phyloP scores from a whole-genome alignment of 2,888 invertebrate species.

The Lypha dubia region DNA sequence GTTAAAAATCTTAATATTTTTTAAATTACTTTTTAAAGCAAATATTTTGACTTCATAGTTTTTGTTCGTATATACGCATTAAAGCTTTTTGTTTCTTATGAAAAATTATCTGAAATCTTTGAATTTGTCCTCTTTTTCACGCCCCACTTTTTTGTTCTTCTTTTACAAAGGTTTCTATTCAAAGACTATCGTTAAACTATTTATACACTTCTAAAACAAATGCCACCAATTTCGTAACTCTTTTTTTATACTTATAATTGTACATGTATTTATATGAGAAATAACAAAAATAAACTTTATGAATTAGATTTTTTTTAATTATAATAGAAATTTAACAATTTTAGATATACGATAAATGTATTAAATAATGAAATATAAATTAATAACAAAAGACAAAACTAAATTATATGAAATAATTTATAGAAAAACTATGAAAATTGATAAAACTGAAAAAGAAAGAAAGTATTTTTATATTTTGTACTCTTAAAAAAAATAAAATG shows the following conservation, averaged over 20 bases:
- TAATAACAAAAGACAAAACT: slow-evolving; percentile 48
- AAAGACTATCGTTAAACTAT: slow-evolving; percentile 61
- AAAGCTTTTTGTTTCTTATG: not conserved
- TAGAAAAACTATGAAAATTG: slow-evolving; percentile 41
- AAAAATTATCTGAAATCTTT: not conserved
- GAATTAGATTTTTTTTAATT: slow-evolving; percentile 52
- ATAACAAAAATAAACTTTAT: slow-evolving; percentile 38
- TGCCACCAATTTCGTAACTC: slow-evolving; percentile 70
- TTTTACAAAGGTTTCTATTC: slow-evolving; percentile 60
- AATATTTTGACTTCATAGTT: not conserved
- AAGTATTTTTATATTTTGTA: slow-evolving; percentile 69
- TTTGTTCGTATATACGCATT: not conserved
- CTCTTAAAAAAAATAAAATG: slow-evolving; percentile 49
- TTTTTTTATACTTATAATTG: slow-evolving; percentile 41
- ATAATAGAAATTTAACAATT: slow-evolving; percentile 54
- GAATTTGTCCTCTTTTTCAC: not conserved
- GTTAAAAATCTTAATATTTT: no score
- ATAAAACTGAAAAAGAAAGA: slow-evolving; percentile 24
- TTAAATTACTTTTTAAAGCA: no score
- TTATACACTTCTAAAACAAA: slow-evolving; percentile 65
- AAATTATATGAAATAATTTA: slow-evolving; percentile 29
- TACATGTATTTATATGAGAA: slow-evolving; percentile 55
- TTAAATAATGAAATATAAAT: slow-evolving; percentile 44
- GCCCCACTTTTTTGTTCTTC: slow-evolving; percentile 3
- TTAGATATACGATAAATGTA: slow-evolving; percentile 60